A percentile compares a stretch with the other conserved stretches of the same genome.
phyloP scores from a whole-genome alignment of 2,888 invertebrate species.

The Pardosa pseudoannulata region DNA sequence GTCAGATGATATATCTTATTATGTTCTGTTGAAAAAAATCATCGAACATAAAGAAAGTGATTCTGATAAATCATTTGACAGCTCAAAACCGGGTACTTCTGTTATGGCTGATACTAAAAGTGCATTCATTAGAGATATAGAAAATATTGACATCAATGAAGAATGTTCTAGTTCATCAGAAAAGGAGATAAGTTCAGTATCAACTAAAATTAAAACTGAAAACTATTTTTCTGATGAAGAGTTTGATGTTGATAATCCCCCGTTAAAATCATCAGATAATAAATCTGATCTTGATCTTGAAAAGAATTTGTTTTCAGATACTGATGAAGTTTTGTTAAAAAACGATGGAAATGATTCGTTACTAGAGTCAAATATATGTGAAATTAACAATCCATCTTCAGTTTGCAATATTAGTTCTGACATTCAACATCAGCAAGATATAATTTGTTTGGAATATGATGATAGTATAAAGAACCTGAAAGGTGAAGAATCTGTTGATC shows the following conservation, averaged over 20 bases:
- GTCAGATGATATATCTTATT: conserved; percentile 73
- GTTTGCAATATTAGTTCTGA: no score
- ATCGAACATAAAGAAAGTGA: background rate
- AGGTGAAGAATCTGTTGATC: no score
- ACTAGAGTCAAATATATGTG: no score
- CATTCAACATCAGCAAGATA: no score
- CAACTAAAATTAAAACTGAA: background rate
- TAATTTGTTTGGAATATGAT: no score
- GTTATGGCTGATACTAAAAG: conserved; percentile 51
- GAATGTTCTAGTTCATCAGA: background rate
- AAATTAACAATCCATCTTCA: no score
- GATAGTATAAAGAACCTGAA: no score
- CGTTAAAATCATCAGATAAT: background rate
- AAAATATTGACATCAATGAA: conserved; percentile 49
- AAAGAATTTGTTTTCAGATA: no score
- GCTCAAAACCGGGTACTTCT: background rate
- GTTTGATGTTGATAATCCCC: conserved; percentile 53
- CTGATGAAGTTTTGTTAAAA: no score
- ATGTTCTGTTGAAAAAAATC: conserved; percentile 70
- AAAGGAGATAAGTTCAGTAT: background rate
- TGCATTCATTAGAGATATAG: conserved; percentile 56
- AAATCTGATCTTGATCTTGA: no score
- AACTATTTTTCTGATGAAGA: conserved; percentile 20
- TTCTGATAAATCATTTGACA: background rate
- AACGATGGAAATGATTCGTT: no score